These are phyloP conservation scores for Danaus chrysippus DNA, from an alignment of 2,888 invertebrate genomes.

Conservation along the genomic window DNA sequence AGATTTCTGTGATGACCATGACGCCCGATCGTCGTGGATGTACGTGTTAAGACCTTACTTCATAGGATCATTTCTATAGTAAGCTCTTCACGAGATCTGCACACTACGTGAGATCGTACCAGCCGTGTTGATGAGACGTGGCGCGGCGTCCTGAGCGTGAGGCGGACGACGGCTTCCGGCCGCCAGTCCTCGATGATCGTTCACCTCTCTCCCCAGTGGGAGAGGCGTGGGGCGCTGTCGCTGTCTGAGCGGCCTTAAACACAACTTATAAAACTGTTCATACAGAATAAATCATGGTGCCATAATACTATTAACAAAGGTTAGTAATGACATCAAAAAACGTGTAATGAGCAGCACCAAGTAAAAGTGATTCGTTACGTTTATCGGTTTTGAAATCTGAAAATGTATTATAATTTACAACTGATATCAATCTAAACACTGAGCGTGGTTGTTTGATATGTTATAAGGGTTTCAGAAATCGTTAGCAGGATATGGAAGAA, in stretches of 20 bases:
- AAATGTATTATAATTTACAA: too few species aligned
- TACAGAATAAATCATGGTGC: too few species aligned
- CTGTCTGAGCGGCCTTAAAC: slow-evolving; percentile 39
- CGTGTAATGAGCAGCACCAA: too few species aligned
- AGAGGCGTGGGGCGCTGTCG: slow-evolving; percentile 39
- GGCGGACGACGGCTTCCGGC: slow-evolving; percentile 34
- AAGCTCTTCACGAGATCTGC: slow-evolving; percentile 44
- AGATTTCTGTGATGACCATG: slow-evolving; percentile 19
- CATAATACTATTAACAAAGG: too few species aligned
- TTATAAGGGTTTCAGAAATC: too few species aligned
- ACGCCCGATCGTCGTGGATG: slow-evolving; percentile 8
- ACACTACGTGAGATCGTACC: slow-evolving; percentile 38
- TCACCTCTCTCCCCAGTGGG: slow-evolving; percentile 29
- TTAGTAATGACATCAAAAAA: too few species aligned
- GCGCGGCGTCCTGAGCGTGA: slow-evolving; percentile 42
- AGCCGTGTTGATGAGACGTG: slow-evolving; percentile 45
- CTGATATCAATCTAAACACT: too few species aligned
- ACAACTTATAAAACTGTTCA: too few species aligned
- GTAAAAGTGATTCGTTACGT: too few species aligned
- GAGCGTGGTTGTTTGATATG: too few species aligned
- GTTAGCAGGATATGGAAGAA: too few species aligned
- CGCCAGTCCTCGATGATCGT: slow-evolving; percentile 46
- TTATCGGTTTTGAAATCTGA: too few species aligned
- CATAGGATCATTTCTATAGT: slow-evolving; percentile 47
- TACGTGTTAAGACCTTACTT: slow-evolving; percentile 38